Conservation (phyloP, 2,113 vertebrate genomes). For the Callopanchax toddi region DNA sequence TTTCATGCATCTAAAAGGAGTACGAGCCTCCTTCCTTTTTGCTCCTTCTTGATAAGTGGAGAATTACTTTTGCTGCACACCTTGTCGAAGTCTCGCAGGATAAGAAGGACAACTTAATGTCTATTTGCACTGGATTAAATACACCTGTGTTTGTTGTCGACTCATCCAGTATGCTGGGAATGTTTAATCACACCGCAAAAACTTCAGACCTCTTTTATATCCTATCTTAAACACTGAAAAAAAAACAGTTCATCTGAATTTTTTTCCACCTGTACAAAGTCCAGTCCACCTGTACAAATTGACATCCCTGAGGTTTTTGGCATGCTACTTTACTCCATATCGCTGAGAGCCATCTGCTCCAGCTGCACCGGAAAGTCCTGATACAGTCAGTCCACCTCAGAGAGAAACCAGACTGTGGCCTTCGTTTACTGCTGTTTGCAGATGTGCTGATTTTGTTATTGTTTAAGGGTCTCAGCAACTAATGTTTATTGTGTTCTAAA, state of each 20-base stretch:
- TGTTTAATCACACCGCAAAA: constrained; percentile 28
- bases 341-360: constrained; percentile 56
- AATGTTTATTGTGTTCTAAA: no score
- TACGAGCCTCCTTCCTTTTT: constrained; percentile 10
- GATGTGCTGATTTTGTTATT: constrained; percentile 16
- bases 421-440: constrained; percentile 12
- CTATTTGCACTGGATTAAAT: constrained; percentile 42
- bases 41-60: constrained; percentile 10
- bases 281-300: constrained; percentile 44
- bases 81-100: constrained; percentile 18
- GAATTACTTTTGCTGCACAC: constrained; percentile 22
- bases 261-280: no score
- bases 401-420: constrained; percentile 32
- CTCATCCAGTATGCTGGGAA: constrained; percentile 17
- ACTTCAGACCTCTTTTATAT: constrained; percentile 5
- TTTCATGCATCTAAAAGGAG: constrained; percentile 21
- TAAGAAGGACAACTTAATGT: constrained; percentile 26
- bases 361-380: constrained; percentile 38
- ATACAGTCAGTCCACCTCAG: constrained; percentile 38
- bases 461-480: neutral
- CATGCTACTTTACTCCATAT: constrained; percentile 49
- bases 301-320: constrained; percentile 41
- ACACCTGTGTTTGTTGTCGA: constrained; percentile 28
- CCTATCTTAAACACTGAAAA: constrained; percentile 29
- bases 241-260: no score